These are phyloP conservation scores for Papilio elwesi DNA, from an alignment of 2,888 invertebrate species.

Conservation along the genomic window DNA sequence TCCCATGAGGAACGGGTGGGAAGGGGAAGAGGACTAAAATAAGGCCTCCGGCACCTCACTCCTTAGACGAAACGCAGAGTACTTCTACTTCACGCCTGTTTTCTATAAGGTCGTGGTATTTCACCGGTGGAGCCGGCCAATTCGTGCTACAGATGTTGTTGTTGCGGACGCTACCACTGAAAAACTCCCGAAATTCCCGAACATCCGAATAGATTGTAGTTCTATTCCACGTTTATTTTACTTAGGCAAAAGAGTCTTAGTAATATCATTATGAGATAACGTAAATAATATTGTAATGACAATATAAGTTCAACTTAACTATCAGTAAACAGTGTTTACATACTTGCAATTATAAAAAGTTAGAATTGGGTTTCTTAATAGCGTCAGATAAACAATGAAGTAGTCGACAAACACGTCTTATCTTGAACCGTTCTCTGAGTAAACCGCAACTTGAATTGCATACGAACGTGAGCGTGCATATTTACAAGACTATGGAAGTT, in stretches of 20 bases:
- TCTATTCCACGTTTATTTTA: not conserved
- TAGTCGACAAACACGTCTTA: slow-evolving; percentile 34
- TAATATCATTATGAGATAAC: not conserved
- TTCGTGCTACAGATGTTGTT: no score
- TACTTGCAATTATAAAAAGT: not conserved
- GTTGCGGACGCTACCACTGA: no score
- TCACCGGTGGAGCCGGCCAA: no score
- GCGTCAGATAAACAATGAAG: slow-evolving; percentile 27
- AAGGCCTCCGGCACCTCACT: no score
- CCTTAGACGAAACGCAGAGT: no score
- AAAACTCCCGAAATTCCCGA: not conserved
- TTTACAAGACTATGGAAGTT: slow-evolving; percentile 21
- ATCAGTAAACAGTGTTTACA: slow-evolving; percentile 2
- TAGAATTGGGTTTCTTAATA: slow-evolving; percentile 11
- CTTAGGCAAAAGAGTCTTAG: not conserved
- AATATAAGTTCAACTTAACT: not conserved
- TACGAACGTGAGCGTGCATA: slow-evolving; percentile 13
- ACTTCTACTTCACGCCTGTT: no score
- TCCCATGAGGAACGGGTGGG: no score
- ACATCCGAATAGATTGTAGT: not conserved
- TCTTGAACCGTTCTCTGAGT: slow-evolving; percentile 25
- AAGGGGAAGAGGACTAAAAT: no score
- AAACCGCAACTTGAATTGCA: slow-evolving; percentile 31
- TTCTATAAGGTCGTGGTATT: no score
- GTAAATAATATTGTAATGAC: not conserved